phyloP scores from a whole-genome alignment of 2,888 invertebrate genomes.

The Drosophila sordidula region DNA sequence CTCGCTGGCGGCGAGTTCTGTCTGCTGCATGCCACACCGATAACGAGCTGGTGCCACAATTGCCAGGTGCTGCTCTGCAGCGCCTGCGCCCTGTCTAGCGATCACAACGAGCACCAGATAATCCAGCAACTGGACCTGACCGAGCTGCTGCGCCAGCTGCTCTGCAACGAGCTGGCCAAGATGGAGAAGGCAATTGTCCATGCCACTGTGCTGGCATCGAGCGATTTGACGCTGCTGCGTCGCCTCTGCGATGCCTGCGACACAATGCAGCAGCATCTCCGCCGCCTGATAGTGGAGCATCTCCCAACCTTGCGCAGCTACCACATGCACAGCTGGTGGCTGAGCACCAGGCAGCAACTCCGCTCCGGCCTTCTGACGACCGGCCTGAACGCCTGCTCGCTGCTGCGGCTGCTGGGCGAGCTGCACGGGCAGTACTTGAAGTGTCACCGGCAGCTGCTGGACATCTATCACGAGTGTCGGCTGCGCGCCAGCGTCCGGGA shows the following conservation, averaged over 20 bases:
- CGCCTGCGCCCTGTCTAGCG: background rate
- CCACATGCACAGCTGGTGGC: conserved; percentile 6
- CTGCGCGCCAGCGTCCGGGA: conserved; percentile 5
- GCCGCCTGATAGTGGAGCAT: background rate
- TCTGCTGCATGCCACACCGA: conserved; percentile 89
- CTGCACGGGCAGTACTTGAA: background rate
- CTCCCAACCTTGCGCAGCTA: background rate
- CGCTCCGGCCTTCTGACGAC: background rate
- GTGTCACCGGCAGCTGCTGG: background rate
- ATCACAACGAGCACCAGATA: background rate
- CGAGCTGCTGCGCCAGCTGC: background rate
- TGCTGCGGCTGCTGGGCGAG: background rate
- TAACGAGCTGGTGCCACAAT: conserved; percentile 89
- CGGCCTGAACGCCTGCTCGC: background rate
- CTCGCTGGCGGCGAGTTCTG: conserved; percentile 85
- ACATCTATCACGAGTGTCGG: conserved; percentile 1
- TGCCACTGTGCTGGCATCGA: background rate
- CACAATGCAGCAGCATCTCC: background rate
- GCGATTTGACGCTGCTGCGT: conserved; percentile 1
- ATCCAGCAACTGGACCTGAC: background rate
- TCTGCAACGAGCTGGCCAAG: background rate
- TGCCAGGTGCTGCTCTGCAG: conserved; percentile 86
- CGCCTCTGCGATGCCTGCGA: conserved; percentile 1
- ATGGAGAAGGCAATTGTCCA: background rate
- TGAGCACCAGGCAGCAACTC: background rate